Base-by-base conservation (phyloP, 37 sponge, comb jelly and placozoan species). In the Theonella swinhoei region DNA sequence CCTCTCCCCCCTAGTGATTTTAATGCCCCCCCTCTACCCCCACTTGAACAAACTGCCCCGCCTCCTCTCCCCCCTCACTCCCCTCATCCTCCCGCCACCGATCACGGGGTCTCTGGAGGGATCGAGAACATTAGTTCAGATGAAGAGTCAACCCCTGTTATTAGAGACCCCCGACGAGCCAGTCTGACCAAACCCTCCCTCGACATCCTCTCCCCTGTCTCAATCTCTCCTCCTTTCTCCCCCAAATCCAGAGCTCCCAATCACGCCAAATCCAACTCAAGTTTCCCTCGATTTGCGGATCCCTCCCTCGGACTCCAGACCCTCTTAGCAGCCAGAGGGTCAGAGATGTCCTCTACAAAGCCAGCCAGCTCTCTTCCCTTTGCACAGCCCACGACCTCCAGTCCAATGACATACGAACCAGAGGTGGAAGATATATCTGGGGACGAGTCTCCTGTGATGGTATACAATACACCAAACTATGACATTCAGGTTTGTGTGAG, bases 391-490 rank as follows among this genome's bases (percentile, higher is more conserved):
- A 20, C 42, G 38, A 75, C 38, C 31, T 31, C 34, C 25, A 65
- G 25, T 61, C n/a, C n/a, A n/a, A n/a, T n/a, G n/a, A n/a, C n/a
- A n/a, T 88, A 81, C 33, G 76, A 75, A 5, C 61, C 76, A 32
- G 86, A 89, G 64, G 73, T 93, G 32, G 93, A 93, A 35, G 93
- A 93, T 28, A 89, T 93, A 31, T 93, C 93, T 20, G 93, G 93
- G 0, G 93, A 93, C 36, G 93, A 93, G 32, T 88, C 90, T 47
- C 90, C 93, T 3, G 83, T 82, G 47, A 77, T 93, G 82, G 83
- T 93, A 0, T 85, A 65, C 66, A 74, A 36, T 1, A 47, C 54
- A 17, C 54, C 54, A 47, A 2, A 40, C 54, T 47, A 47, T 47
- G 54, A 47, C 54, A 47, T 47, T 14, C 54, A 47, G 30, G 78